phyloP scores from a whole-genome alignment of 2,797 vertebrate genomes.

The Molossus molossus region DNA sequence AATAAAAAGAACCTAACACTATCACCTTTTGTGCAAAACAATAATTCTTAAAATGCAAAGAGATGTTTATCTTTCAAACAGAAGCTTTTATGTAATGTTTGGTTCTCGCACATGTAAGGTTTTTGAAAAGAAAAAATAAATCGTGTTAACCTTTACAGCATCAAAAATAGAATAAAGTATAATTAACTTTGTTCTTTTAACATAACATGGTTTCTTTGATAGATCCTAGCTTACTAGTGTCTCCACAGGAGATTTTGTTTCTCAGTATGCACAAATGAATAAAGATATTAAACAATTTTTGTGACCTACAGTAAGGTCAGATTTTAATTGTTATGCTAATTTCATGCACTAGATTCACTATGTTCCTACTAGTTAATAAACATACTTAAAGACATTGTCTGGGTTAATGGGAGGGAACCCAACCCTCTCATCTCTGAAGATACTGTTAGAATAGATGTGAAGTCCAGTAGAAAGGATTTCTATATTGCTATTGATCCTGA shows the following conservation, averaged over 20 bases:
- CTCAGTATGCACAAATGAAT: conserved; percentile 83
- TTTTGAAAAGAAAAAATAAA: conserved; percentile 59
- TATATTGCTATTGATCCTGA: background rate
- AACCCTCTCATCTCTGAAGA: background rate
- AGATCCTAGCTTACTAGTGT: conserved; percentile 75
- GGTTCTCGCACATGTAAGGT: conserved; percentile 7
- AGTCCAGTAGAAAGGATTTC: background rate
- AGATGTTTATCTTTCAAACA: conserved; percentile 56
- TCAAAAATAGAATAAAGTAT: conserved; percentile 78
- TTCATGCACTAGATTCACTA: conserved; percentile 76
- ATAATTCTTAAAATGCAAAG: conserved; percentile 63
- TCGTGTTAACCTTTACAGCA: conserved; percentile 69
- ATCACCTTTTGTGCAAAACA: conserved; percentile 28
- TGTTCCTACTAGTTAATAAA: conserved; percentile 78
- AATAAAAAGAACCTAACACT: conserved; percentile 44
- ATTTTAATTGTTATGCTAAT: conserved; percentile 89
- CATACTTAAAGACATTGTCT: conserved; percentile 67
- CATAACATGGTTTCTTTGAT: conserved; percentile 76
- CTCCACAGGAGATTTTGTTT: conserved; percentile 78
- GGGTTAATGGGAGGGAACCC: background rate
- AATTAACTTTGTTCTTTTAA: conserved; percentile 84
- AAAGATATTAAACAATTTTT: conserved; percentile 86
- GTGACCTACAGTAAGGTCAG: conserved; percentile 85
- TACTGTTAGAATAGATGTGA: background rate
- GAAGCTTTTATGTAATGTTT: conserved; percentile 11